Evolutionary conservation across 1,140 invertebrate species (phyloP), one percentile per base, ranked within the genome.

Genomic region (Drosophila jambulina): DNA sequence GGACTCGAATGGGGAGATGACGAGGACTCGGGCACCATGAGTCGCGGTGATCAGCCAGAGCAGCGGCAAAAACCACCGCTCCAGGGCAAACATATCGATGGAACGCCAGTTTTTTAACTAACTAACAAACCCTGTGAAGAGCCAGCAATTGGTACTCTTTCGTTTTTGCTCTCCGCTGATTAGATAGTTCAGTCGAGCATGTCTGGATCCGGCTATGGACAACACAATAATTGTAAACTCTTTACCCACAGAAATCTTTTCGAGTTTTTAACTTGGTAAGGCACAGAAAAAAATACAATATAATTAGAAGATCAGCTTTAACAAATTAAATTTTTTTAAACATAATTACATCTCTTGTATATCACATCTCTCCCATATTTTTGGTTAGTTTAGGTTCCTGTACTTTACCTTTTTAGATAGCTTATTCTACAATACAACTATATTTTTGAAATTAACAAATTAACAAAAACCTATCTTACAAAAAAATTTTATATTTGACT

Each of bases 1-100:
- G 21, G 70, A 13, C 0, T 78, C 68, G 40, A 40, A 84, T 19
- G 82, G 81, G 32, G 79, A 68, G 4, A 84, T 62, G 4, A 76
- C 3, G 7, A 84, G 49, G 19, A 84, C 72, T 6, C 36, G 57
- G 0, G 68, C 72, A 5, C 49, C 46, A 21, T 45, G 15, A 5
- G 46, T 6, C 27, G 7, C 25, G 7, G 5, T 46, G 54, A n/a
- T 62, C 13, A 58, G 13, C 15, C 49, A 69, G 8, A 40, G 21
- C 10, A 61, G 46, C 3, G 15, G 15, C 10, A 57, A 15, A 10
- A 56, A 38, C 19, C 23, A 67, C 36, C 62, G 27, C 3, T 17
- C 19, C 21, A 19, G n/a, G 0, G 15, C 9, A 8, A 53, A 53
- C 69, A 68, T 72, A 17, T 42, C 64, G 12, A 19, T 6, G 8